Evolutionary conservation across 2,888 invertebrate species (phyloP), one percentile per base, ranked within the genome.

Genomic region (Anthophora plumipes): DNA sequence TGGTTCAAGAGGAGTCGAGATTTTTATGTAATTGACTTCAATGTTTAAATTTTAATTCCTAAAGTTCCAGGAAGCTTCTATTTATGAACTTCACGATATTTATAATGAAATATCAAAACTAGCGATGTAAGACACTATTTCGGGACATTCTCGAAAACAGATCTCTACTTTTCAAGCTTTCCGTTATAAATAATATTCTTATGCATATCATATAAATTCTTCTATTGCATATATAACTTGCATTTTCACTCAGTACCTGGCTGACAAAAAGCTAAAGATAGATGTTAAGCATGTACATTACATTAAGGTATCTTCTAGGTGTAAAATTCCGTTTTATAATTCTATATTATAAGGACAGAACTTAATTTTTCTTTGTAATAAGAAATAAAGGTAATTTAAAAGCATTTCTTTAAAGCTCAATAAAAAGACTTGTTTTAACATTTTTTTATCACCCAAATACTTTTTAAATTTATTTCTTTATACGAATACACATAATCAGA

Each of bases 171-270:
- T 22, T 17, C n/a, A 59, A 59, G n/a, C 8, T 11, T 54, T 72
- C 11, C 8, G 22, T 20, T 31, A 5, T 31, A 22, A 7, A 31
- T 31, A 41, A 61, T 46, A 48, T 41, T 70, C 22, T 39, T 48
- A 71, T 54, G 37, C 52, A 46, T 48, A 52, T 71, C 63, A 7
- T 69, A 50, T 61, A 41, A 52, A 75, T 61, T 69, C 20, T 61
- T 69, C 20, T 54, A 66, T 20, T 17, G 25, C 17, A 8, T 77
- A 59, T 50, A 31, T 31, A 25, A n/a, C 31, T 43, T 54, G 20
- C n/a, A 77, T 72, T 60, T 66, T 66, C 41, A 72, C 66, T 52
- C 50, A 54, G 72, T 77, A 77, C 72, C 77, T 77, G 77, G 63
- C 41, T 50, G 5, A 46, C 22, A 54, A 6, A 75, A 54, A 39